These are phyloP conservation scores for Tridacna gigas DNA, from an alignment of 2,888 invertebrate species.

Conservation along the genomic window DNA sequence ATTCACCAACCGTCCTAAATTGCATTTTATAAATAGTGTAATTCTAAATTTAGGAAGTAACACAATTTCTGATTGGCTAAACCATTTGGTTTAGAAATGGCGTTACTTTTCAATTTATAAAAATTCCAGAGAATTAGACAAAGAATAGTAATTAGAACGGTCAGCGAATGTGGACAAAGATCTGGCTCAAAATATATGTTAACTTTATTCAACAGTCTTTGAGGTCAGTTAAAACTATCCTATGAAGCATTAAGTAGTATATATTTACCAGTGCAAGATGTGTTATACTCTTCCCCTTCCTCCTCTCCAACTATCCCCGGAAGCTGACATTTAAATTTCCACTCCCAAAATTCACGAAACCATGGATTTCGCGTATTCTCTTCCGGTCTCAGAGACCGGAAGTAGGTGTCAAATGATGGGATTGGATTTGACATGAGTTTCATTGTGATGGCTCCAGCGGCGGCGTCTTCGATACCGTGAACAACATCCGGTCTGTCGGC, in stretches of 20 bases:
- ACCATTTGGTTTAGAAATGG: no score
- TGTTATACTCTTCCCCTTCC: background rate
- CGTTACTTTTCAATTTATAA: no score
- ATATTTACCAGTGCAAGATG: slow-evolving; percentile 16
- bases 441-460: slow-evolving; percentile 90
- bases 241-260: background rate
- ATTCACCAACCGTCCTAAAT: no score
- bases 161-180: no score
- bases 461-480: slow-evolving; percentile 87
- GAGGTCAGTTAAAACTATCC: no score
- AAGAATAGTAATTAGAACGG: no score
- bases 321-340: slow-evolving; percentile 88
- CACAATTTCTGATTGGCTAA: no score
- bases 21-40: no score
- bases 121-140: no score
- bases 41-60: no score
- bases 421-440: slow-evolving; percentile 89
- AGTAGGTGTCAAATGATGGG: slow-evolving; percentile 88
- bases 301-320: slow-evolving; percentile 27
- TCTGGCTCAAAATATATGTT: no score
- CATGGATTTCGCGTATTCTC: slow-evolving; percentile 90
- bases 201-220: no score
- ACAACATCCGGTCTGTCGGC: slow-evolving; percentile 91
- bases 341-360: slow-evolving; percentile 92
- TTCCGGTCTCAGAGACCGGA: slow-evolving; percentile 88